Conservation (phyloP, 1,140 invertebrate species). For the Drosophila rufa region DNA sequence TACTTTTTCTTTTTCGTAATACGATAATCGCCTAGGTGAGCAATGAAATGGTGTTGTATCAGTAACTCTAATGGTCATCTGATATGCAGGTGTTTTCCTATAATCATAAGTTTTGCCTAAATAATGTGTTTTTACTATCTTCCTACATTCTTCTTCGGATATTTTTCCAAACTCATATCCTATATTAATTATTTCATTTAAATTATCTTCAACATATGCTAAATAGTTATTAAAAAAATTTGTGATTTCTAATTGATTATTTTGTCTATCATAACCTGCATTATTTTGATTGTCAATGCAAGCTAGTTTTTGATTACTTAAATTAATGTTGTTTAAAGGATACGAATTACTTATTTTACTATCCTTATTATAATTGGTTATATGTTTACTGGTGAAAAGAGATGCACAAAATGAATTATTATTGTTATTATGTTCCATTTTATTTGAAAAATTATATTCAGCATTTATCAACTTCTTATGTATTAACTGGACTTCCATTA, state of each 20-base stretch:
- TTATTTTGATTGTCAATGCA: no score
- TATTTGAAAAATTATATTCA: not conserved
- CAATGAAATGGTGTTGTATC: constrained; percentile 4
- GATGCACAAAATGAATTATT: not conserved
- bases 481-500: not conserved
- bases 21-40: not conserved
- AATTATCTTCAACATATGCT: no score
- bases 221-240: no score
- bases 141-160: not conserved
- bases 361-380: not conserved
- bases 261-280: no score
- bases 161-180: not conserved
- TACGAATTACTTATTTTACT: not conserved
- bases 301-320: no score
- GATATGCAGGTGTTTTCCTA: not conserved
- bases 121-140: not conserved
- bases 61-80: constrained; percentile 1
- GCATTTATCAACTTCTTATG: not conserved
- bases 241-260: no score
- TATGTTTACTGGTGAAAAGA: no score
- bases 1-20: constrained; percentile 1
- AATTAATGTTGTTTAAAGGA: not conserved
- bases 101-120: not conserved
- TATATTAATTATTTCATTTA: not conserved
- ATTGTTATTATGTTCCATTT: not conserved